Base-by-base conservation (phyloP, 2,888 invertebrate species). In the Cheilosia pagana region DNA sequence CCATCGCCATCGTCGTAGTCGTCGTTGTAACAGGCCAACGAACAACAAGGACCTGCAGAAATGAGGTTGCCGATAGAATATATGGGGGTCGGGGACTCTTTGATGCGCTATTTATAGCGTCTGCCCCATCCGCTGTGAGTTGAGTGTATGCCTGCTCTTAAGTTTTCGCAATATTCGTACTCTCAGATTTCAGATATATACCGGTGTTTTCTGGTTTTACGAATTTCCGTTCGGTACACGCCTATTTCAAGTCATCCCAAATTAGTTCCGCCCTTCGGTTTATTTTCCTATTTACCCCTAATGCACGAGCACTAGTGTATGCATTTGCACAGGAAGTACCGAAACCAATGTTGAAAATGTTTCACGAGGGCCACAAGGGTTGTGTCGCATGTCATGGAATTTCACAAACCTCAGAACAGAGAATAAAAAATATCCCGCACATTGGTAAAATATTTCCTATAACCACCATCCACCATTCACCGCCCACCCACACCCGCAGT, bases 211-310 rank as follows among this genome's bases (percentile, higher is more conserved):
- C 85, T 85, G 76, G 81, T 81, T 79, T 79, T 81, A 67, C 71
- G 76, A 85, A 85, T 85, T 81, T 85, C 85, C 75, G 43, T 35
- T 57, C 35, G 60, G 65, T 60, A 52, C 60, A 71, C 85, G 85
- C 85, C 85, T 81, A 70, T 85, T 85, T 71, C 75, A 75, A 85
- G 85, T 85, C 87, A 72, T 87, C 81, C 88, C 89, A 90, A 91
- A 91, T 91, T 91, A 91, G 91, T 90, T 91, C 90, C 91, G 91
- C 91, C 91, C 91, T 90, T 91, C 89, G 91, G 90, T 91, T 91
- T 91, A 91, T 91, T 90, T 90, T 90, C 88, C 90, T 89, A 90
- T 90, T 91, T 89, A 88, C 89, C 89, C 88, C 87, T 85, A 86
- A 87, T 81, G 86, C 71, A 39, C n/a, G 39, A 25, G 48, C 25